Evolutionary conservation across 2,797 vertebrate genomes (phyloP).

Genomic region (Pseudochromis fuscus): DNA sequence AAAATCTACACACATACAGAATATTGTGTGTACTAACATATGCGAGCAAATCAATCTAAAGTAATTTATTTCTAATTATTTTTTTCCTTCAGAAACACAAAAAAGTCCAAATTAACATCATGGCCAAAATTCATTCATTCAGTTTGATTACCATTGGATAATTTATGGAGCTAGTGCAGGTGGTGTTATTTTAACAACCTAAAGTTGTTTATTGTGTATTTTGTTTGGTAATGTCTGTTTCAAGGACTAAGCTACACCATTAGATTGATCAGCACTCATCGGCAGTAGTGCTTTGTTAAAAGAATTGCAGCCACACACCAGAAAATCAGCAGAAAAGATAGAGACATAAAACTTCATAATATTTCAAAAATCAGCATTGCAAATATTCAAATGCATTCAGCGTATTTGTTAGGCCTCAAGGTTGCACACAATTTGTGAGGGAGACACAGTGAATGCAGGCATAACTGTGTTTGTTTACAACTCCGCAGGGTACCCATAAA

Average conservation of each 20-base stretch:
- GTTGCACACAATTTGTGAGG: neutral
- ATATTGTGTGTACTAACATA: no score
- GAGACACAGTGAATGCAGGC: neutral
- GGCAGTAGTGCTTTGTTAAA: no score
- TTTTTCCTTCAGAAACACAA: no score
- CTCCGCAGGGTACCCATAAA: neutral
- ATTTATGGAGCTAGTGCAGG: neutral
- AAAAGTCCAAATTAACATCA: no score
- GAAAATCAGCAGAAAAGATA: neutral
- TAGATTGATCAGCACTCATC: no score
- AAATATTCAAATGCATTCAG: constrained; percentile 1
- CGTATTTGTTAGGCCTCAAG: neutral
- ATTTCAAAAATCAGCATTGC: constrained; percentile 6
- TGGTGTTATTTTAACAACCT: no score
- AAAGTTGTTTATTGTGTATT: neutral
- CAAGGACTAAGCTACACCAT: no score
- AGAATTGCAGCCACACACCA: no score
- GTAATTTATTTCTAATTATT: no score
- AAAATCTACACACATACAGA: no score
- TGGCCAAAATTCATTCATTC: no score
- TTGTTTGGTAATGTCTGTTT: neutral
- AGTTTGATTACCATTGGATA: neutral
- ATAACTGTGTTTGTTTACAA: neutral
- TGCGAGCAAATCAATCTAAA: no score
- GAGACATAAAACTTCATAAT: neutral